phyloP scores from a whole-genome alignment of 2,113 vertebrate species.

The Grus americana region DNA sequence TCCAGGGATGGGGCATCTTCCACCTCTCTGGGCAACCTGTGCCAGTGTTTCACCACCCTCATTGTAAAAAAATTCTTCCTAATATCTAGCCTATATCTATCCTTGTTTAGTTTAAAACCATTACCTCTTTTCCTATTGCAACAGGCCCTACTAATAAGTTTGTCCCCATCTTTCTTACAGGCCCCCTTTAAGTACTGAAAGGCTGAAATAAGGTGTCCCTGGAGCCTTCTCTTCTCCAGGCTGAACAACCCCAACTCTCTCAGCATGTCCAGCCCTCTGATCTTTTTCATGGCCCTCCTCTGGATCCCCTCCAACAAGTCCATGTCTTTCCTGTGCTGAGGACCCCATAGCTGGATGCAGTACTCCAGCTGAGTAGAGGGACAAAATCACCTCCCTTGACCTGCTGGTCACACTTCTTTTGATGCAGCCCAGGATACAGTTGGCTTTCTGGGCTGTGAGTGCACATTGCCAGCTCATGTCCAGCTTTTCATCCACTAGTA shows the following conservation, averaged over 20 bases:
- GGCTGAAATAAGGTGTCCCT: background rate
- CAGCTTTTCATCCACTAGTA: background rate
- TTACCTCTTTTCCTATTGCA: background rate
- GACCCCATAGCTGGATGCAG: background rate
- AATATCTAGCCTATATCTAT: background rate
- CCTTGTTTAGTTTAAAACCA: background rate
- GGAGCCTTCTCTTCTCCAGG: background rate
- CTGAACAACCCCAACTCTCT: background rate
- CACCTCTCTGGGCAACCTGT: background rate
- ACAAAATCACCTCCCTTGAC: background rate
- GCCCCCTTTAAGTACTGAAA: background rate
- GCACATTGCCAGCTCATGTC: background rate
- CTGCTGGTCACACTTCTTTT: background rate
- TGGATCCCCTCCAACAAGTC: background rate
- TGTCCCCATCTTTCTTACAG: background rate
- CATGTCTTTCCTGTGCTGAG: background rate
- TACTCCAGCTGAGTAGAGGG: background rate
- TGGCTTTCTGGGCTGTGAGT: background rate
- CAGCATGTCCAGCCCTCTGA: background rate
- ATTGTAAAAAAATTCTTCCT: background rate
- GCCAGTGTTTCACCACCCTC: background rate
- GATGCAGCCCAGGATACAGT: background rate
- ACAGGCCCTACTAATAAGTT: background rate
- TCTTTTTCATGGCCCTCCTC: background rate
- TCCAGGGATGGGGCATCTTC: background rate